These are phyloP conservation scores for Siniperca knerii DNA, from an alignment of 2,113 vertebrate species.

Conservation along the genomic window DNA sequence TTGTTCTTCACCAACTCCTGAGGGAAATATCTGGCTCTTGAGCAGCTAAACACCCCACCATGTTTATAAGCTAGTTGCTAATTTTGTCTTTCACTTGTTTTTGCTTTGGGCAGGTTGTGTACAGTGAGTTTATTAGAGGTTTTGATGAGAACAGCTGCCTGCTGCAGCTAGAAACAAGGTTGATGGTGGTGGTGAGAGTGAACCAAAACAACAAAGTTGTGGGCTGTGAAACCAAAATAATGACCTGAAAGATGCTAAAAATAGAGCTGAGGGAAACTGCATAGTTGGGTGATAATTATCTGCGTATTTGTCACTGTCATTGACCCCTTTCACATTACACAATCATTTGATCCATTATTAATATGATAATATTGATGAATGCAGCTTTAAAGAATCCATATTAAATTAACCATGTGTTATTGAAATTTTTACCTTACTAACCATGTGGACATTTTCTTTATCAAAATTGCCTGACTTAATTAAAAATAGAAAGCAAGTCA, in stretches of 20 bases:
- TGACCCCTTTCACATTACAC: neutral
- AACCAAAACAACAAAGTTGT: conserved; percentile 12
- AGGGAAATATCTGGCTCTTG: neutral
- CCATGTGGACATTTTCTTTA: neutral
- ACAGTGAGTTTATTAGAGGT: neutral
- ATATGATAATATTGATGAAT: neutral
- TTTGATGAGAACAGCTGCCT: neutral
- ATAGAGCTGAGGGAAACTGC: neutral
- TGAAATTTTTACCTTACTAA: neutral
- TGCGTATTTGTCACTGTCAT: conserved; percentile 1
- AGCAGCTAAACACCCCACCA: neutral
- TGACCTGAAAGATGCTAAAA: neutral
- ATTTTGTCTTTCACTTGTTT: neutral
- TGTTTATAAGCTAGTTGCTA: neutral
- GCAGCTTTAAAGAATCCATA: conserved; percentile 1
- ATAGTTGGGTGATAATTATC: neutral
- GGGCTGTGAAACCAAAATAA: neutral
- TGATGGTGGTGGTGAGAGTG: neutral
- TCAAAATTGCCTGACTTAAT: conserved; percentile 2
- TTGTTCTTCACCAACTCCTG: neutral
- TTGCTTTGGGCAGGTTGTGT: neutral
- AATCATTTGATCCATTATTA: neutral
- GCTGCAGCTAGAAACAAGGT: neutral
- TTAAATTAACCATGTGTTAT: neutral
- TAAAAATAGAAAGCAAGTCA: conserved; percentile 1